A percentile compares a stretch with the other conserved stretches of the same genome.
Conservation (phyloP, 2,888 invertebrate species). For the Dicyrtoma fusca region DNA sequence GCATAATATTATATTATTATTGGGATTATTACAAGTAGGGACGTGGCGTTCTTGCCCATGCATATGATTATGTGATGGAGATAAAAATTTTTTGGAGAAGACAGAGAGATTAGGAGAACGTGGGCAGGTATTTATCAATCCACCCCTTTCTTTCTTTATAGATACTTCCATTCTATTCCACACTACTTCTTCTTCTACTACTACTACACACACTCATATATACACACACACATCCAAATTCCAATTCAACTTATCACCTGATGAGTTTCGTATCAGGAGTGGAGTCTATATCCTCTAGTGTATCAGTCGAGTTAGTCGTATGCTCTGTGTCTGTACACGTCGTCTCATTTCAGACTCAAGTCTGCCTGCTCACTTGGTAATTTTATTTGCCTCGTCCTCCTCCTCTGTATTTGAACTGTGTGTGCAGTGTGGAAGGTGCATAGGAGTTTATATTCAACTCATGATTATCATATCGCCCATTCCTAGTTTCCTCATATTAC, state of each 20-base stretch:
- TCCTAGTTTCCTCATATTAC: no score
- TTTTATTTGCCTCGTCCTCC: neutral
- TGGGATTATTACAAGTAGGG: slow-evolving; percentile 1
- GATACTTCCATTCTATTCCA: neutral
- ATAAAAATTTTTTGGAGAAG: slow-evolving; percentile 4
- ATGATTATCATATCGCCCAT: no score
- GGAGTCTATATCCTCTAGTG: no score
- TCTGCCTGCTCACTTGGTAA: neutral
- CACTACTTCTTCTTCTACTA: neutral
- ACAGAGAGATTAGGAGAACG: slow-evolving; percentile 21
- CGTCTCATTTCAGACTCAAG: neutral
- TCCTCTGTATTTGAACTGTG: neutral
- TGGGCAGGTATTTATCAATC: slow-evolving; percentile 22
- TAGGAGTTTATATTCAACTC: no score
- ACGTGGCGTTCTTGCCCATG: neutral
- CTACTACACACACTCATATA: no score
- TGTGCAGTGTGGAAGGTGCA: neutral
- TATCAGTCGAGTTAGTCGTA: no score
- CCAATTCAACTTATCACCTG: no score
- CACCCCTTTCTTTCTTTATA: slow-evolving; percentile 12
- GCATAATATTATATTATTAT: neutral
- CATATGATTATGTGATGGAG: neutral
- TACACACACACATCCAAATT: neutral
- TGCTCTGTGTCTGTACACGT: neutral
- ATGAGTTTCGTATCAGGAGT: no score